phyloP scores from a whole-genome alignment of 1,140 invertebrate species.

The Heliconius hermathena region DNA sequence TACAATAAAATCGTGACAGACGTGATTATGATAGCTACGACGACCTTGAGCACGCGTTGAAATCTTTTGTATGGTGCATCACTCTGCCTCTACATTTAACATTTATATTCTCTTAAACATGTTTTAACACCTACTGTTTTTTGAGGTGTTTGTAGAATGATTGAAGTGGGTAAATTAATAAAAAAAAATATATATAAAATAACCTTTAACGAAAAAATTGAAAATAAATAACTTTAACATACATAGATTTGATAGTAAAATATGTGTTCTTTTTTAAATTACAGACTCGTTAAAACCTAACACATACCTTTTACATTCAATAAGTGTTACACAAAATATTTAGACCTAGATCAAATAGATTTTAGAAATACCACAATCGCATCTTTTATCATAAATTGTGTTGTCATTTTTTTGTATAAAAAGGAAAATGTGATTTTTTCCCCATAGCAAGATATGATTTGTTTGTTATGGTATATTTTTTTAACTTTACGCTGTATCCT shows the following conservation, averaged over 20 bases:
- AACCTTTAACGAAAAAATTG: too few relatives aligned
- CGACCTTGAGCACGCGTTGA: constrained; percentile 38
- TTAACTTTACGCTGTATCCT: too few relatives aligned
- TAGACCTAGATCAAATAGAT: neutral
- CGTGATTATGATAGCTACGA: constrained; percentile 9
- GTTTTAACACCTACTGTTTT: neutral
- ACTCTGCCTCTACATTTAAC: neutral
- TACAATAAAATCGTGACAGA: constrained; percentile 12
- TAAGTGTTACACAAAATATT: neutral
- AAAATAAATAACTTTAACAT: too few relatives aligned
- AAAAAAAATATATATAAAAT: too few relatives aligned
- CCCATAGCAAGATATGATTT: too few relatives aligned
- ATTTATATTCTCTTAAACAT: neutral
- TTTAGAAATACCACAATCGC: neutral
- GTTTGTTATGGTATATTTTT: too few relatives aligned
- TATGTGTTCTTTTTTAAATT: neutral
- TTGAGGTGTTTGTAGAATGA: too few relatives aligned
- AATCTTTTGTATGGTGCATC: constrained; percentile 41
- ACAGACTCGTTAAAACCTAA: neutral
- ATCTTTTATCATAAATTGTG: neutral
- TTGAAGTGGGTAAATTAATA: too few relatives aligned
- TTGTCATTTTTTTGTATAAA: too few relatives aligned
- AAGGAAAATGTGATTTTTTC: too few relatives aligned
- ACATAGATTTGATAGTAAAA: neutral
- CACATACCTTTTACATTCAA: neutral